These are phyloP conservation scores for Menidia beryllina DNA, from an alignment of 2,113 vertebrate genomes.

Conservation along the genomic window DNA sequence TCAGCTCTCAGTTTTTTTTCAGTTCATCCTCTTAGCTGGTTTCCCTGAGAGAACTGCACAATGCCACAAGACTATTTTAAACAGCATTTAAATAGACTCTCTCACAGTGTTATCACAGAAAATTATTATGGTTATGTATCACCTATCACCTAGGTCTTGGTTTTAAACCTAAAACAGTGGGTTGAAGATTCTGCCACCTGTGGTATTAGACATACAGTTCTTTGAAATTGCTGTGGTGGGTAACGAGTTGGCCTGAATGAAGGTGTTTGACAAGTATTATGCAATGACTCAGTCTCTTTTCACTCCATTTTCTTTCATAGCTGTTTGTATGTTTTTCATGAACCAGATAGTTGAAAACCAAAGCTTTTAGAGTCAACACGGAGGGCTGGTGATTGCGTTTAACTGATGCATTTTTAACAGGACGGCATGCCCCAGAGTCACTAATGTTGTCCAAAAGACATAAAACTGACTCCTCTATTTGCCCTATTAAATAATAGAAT, in stretches of 20 bases:
- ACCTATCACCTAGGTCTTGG: neutral
- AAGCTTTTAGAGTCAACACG: slow-evolving; percentile 19
- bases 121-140: neutral
- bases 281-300: slow-evolving; percentile 43
- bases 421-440: neutral
- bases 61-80: neutral
- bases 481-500: slow-evolving; percentile 28
- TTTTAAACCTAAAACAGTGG: neutral
- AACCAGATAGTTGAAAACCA: slow-evolving; percentile 23
- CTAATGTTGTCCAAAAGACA: slow-evolving; percentile 2
- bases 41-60: neutral
- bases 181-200: slow-evolving; percentile 22
- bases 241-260: slow-evolving; percentile 18
- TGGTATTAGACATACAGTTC: slow-evolving; percentile 22
- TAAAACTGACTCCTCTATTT: neutral
- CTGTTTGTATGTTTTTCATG: slow-evolving; percentile 31
- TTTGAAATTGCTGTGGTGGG: slow-evolving; percentile 12
- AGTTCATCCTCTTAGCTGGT: slow-evolving; percentile 1
- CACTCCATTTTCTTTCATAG: slow-evolving; percentile 12
- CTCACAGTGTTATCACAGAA: neutral
- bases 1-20: neutral
- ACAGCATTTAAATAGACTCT: neutral
- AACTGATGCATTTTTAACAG: slow-evolving; percentile 22
- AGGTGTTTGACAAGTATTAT: slow-evolving; percentile 38
- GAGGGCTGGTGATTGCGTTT: slow-evolving; percentile 20